These are phyloP conservation scores for Pseudomyrmex gracilis DNA, from an alignment of 1,140 invertebrate genomes.

Conservation along the genomic window DNA sequence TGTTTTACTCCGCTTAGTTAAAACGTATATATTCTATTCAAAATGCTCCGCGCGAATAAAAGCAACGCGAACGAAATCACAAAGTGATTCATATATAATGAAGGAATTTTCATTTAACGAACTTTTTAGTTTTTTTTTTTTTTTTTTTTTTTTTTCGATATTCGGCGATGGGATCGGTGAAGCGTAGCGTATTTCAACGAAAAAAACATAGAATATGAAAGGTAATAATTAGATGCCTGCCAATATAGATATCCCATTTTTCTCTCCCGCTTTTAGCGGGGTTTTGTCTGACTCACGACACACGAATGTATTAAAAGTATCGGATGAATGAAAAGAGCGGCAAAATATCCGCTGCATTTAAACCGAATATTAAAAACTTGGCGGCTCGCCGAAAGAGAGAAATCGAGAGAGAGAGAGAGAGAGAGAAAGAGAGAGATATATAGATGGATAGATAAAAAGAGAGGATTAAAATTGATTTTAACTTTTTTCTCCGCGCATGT, in stretches of 20 bases:
- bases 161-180: background rate
- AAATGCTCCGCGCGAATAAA: background rate
- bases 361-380: constrained; percentile 51
- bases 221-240: constrained; percentile 45
- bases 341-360: constrained; percentile 26
- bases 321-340: background rate
- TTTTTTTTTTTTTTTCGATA: background rate
- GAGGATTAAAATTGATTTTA: constrained; percentile 46
- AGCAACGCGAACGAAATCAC: constrained; percentile 15
- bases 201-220: constrained; percentile 7
- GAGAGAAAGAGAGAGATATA: too few relatives aligned
- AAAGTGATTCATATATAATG: constrained; percentile 15
- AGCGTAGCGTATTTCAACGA: constrained; percentile 8
- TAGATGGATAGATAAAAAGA: background rate
- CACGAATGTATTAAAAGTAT: constrained; percentile 38
- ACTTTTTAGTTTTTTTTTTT: too few relatives aligned
- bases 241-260: constrained; percentile 10
- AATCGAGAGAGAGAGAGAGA: too few relatives aligned
- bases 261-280: background rate
- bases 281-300: constrained; percentile 15
- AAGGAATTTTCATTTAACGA: background rate
- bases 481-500: constrained; percentile 16
- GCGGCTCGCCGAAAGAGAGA: too few relatives aligned
- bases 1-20: background rate
- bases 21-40: background rate